A percentile compares a stretch with the other conserved stretches of the same genome.
Conservation (phyloP, 2,888 invertebrate species). For the Cosmopolites sordidus region DNA sequence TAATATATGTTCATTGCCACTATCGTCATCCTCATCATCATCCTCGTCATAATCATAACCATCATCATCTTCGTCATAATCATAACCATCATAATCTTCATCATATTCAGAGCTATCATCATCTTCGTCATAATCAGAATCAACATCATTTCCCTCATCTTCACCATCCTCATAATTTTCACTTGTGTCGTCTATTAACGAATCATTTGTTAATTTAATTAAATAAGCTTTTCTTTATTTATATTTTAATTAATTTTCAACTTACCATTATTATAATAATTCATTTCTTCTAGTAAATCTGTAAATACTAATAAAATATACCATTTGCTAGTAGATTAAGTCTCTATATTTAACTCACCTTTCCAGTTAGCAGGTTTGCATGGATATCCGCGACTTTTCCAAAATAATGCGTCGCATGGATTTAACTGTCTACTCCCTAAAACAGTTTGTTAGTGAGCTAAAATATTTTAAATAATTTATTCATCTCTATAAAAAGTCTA, state of each 20-base stretch:
- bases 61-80: conserved; percentile 11
- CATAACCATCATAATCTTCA: conserved; percentile 3
- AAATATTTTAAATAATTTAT: no score
- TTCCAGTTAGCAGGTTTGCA: conserved; percentile 18
- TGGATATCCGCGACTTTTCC: conserved; percentile 24
- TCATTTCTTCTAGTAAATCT: conserved; percentile 13
- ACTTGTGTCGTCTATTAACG: no score
- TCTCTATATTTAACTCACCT: conserved; percentile 11
- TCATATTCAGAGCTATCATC: conserved; percentile 1
- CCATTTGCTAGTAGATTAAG: no score
- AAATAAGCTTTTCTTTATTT: no score
- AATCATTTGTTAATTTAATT: not conserved
- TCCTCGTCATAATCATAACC: conserved; percentile 3
- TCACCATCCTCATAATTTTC: conserved; percentile 4
- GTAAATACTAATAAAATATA: no score
- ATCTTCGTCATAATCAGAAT: conserved; percentile 6
- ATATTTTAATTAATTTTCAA: not conserved
- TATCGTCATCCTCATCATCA: not conserved
- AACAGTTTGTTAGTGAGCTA: no score
- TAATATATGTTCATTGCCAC: not conserved
- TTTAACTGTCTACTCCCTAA: conserved; percentile 24
- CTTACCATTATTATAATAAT: conserved; percentile 8
- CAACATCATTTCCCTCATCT: conserved; percentile 1
- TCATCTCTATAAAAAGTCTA: no score
- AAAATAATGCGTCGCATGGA: conserved; percentile 24